Evolutionary conservation across 2,113 vertebrate species (phyloP).

Genomic region (Erythrocebus patas): DNA sequence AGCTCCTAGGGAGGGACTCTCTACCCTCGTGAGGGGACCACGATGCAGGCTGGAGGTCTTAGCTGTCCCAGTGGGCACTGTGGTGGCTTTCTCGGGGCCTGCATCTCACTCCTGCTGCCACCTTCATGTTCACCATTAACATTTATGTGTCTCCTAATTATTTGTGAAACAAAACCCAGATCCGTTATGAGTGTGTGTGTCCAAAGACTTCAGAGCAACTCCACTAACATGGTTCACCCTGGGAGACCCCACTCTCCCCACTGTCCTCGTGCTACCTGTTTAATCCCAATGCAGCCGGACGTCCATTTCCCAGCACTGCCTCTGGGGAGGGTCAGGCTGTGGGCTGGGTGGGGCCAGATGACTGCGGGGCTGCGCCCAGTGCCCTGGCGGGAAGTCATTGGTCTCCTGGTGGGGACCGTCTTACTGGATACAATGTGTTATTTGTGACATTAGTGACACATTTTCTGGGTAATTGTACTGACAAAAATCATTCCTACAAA

Average conservation of each 20-base stretch:
- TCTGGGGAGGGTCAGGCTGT: constrained; percentile 75
- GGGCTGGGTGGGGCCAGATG: constrained; percentile 73
- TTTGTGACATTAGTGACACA: constrained; percentile 77
- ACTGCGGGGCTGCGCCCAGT: constrained; percentile 75
- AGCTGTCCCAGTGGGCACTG: not conserved
- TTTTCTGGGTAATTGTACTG: constrained; percentile 77
- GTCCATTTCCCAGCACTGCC: constrained; percentile 71
- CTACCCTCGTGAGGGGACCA: fast-evolving
- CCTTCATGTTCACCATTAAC: not conserved
- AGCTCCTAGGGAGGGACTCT: not conserved
- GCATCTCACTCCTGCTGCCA: not conserved
- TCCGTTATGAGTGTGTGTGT: not conserved
- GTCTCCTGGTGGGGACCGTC: constrained; percentile 73
- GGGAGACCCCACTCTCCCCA: constrained; percentile 45
- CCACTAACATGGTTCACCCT: constrained; percentile 53
- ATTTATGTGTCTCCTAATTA: not conserved
- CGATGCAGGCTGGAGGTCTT: not conserved
- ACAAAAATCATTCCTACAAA: constrained; percentile 76
- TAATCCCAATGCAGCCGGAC: constrained; percentile 77
- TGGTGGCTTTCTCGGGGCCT: not conserved
- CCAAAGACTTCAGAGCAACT: constrained; percentile 24
- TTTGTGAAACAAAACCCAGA: not conserved
- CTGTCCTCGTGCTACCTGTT: constrained; percentile 73
- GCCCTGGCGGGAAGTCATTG: constrained; percentile 78
- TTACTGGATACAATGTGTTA: constrained; percentile 76